phyloP scores from a whole-genome alignment of 2,113 vertebrate genomes.

The Falco punctatus region DNA sequence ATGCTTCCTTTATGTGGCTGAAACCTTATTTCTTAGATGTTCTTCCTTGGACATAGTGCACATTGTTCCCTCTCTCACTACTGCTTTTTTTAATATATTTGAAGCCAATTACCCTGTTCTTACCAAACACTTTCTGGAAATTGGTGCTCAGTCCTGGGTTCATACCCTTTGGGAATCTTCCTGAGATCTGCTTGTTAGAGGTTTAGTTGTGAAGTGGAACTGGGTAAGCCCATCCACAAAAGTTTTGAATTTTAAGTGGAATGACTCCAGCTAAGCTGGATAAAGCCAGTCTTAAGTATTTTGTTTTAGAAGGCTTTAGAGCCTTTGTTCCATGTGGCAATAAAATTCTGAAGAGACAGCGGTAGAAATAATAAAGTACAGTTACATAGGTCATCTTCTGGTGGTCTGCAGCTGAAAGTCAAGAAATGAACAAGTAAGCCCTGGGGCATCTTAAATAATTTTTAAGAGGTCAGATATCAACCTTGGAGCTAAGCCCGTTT shows the following conservation, averaged over 20 bases:
- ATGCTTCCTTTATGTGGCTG: not conserved
- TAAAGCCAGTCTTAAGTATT: not conserved
- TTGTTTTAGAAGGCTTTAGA: not conserved
- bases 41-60: fast-evolving
- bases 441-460: not conserved
- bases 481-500: not conserved
- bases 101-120: not conserved
- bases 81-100: not conserved
- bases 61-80: not conserved
- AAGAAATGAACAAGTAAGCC: slow-evolving; percentile 5
- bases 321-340: not conserved
- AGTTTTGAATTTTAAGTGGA: not conserved
- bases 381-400: not conserved
- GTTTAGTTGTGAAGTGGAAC: not conserved
- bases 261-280: not conserved
- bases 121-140: not conserved
- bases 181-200: not conserved
- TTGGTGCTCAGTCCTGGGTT: not conserved
- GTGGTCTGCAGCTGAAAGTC: not conserved
- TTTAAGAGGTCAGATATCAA: slow-evolving; percentile 3
- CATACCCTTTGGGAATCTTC: not conserved
- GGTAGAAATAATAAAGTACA: not conserved
- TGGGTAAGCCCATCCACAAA: not conserved
- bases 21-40: not conserved
- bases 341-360: not conserved